Conservation (phyloP, 2,888 invertebrate genomes). For the Aphelenchoides bicaudatus region DNA sequence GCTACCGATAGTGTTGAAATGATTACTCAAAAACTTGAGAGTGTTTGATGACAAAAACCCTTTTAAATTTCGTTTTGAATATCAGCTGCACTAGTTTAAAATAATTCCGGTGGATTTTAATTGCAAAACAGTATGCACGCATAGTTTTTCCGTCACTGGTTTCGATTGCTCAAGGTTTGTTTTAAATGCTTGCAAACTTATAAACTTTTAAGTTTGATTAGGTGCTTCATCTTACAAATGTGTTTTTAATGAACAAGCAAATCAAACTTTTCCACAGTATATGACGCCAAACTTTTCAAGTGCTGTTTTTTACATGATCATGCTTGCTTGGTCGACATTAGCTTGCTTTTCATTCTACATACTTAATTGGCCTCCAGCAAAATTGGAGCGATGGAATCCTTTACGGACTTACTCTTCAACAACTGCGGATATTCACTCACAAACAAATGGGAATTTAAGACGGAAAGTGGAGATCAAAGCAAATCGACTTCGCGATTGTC, state of each 20-base stretch:
- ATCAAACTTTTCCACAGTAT: conserved; percentile 10
- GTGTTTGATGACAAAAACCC: too few relatives aligned
- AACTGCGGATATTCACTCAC: conserved; percentile 3
- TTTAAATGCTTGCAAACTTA: neutral
- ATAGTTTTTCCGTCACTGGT: conserved; percentile 9
- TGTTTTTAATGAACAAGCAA: neutral
- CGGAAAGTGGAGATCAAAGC: neutral
- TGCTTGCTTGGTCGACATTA: conserved; percentile 1
- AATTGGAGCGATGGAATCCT: conserved; percentile 11
- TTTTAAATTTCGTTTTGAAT: too few relatives aligned
- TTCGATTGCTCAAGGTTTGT: conserved; percentile 7
- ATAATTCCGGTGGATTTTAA: too few relatives aligned
- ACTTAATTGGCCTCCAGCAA: neutral
- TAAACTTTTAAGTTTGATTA: neutral
- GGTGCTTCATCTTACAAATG: conserved; percentile 16
- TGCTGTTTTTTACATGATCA: neutral
- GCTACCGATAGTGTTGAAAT: too few relatives aligned
- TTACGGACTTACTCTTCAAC: neutral
- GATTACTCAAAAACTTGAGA: too few relatives aligned
- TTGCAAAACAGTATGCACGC: too few relatives aligned
- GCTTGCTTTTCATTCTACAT: conserved; percentile 11
- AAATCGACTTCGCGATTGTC: neutral
- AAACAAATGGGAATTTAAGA: neutral
- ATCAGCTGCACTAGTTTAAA: too few relatives aligned
- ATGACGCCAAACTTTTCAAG: neutral